phyloP scores from a whole-genome alignment of 2,113 vertebrate species.

The Eupsittula cactorum region DNA sequence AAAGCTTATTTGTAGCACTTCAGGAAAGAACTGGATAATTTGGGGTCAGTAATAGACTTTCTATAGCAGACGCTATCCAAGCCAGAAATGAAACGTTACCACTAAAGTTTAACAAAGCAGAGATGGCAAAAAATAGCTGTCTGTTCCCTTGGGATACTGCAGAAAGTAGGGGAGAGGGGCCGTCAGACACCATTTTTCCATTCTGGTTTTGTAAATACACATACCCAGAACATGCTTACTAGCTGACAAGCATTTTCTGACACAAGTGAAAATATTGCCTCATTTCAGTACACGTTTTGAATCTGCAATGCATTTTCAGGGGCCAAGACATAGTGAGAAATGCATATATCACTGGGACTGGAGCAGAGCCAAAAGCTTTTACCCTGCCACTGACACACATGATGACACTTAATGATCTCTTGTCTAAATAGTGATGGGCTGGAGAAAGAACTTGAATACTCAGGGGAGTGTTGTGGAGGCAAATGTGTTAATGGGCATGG shows the following conservation, averaged over 20 bases:
- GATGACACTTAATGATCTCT: constrained; percentile 17
- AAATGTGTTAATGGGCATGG: rapidly evolving
- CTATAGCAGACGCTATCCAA: background rate
- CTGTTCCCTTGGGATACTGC: background rate
- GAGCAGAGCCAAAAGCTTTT: background rate
- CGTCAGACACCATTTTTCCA: background rate
- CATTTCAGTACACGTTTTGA: background rate
- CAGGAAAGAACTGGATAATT: background rate
- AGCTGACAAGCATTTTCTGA: background rate
- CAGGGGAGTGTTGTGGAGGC: rapidly evolving
- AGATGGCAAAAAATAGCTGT: background rate
- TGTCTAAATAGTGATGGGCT: background rate
- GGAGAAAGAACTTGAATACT: background rate
- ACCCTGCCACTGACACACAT: background rate
- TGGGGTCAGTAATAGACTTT: background rate
- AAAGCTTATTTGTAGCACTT: background rate
- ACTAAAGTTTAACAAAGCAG: background rate
- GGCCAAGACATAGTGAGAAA: background rate
- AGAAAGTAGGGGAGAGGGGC: background rate
- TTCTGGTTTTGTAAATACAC: background rate
- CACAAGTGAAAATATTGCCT: background rate
- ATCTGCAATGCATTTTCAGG: background rate
- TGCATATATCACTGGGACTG: background rate
- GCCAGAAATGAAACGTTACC: background rate
- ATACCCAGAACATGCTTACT: background rate